A percentile compares a stretch with the other conserved stretches of the same genome.
phyloP scores from a whole-genome alignment of 2,888 invertebrate species.

The Taphrorychus bicolor region DNA sequence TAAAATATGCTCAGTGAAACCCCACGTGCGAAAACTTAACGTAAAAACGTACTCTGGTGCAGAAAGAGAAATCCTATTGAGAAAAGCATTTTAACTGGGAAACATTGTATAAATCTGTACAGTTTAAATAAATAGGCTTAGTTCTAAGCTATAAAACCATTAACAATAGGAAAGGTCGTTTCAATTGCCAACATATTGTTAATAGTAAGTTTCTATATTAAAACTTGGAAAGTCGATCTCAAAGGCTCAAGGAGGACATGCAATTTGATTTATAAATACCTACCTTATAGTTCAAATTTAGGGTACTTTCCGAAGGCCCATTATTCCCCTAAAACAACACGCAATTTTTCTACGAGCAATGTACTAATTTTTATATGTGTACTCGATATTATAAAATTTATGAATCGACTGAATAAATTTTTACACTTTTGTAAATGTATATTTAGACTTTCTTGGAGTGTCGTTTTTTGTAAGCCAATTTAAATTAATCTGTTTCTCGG shows the following conservation, averaged over 20 bases:
- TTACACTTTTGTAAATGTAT: constrained; percentile 55
- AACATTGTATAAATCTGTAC: constrained; percentile 29
- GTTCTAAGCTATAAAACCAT: constrained; percentile 13
- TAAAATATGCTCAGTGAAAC: too few relatives aligned
- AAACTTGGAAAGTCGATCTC: constrained; percentile 1
- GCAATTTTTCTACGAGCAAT: neutral
- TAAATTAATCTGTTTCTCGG: constrained; percentile 44
- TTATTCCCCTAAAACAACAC: neutral
- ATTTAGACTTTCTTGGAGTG: constrained; percentile 53
- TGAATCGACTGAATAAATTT: constrained; percentile 52
- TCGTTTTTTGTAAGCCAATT: constrained; percentile 56
- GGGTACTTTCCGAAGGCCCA: neutral
- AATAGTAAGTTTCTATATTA: neutral
- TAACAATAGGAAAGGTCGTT: neutral
- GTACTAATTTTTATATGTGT: too few relatives aligned
- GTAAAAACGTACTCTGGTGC: too few relatives aligned
- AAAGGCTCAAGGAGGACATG: too few relatives aligned
- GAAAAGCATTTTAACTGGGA: constrained; percentile 19
- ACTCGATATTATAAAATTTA: constrained; percentile 12
- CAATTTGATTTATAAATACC: neutral
- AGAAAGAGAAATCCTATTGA: too few relatives aligned
- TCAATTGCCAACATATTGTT: neutral
- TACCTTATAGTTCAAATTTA: neutral
- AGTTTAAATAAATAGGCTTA: constrained; percentile 23
- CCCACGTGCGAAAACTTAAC: too few relatives aligned